phyloP scores from a whole-genome alignment of 2,888 invertebrate species.

The Adelognathus sp. region DNA sequence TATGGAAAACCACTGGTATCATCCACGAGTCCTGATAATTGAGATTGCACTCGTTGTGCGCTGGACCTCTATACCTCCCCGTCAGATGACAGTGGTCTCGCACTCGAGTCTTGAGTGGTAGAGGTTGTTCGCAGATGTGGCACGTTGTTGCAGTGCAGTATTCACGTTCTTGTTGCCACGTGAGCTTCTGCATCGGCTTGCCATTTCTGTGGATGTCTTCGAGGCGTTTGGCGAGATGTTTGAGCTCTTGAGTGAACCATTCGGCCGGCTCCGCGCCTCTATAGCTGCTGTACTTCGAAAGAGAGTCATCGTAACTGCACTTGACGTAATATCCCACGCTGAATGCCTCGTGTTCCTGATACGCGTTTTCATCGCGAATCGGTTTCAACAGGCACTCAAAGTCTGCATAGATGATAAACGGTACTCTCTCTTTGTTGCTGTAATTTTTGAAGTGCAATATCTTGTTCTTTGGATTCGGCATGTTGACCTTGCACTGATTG shows the following conservation, averaged over 20 bases:
- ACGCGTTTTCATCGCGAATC: not conserved
- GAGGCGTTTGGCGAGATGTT: slow-evolving; percentile 2
- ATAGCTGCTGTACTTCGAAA: slow-evolving; percentile 32
- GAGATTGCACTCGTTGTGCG: too few species aligned
- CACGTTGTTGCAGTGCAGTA: slow-evolving; percentile 35
- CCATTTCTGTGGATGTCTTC: not conserved
- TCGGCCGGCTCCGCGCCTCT: slow-evolving; percentile 17
- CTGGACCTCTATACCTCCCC: too few species aligned
- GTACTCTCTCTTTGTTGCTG: slow-evolving; percentile 42
- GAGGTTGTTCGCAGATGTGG: slow-evolving; percentile 57
- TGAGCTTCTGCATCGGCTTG: slow-evolving; percentile 33
- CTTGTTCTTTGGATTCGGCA: slow-evolving; percentile 35
- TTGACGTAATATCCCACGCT: too few species aligned
- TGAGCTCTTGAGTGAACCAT: slow-evolving; percentile 14
- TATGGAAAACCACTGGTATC: too few species aligned
- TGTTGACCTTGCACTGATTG: slow-evolving; percentile 8
- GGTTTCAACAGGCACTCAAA: too few species aligned
- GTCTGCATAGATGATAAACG: slow-evolving; percentile 53
- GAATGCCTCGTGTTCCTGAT: slow-evolving; percentile 47
- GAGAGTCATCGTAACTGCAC: too few species aligned
- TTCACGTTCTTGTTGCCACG: slow-evolving; percentile 25
- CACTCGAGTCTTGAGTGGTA: slow-evolving; percentile 26
- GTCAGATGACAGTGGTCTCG: too few species aligned
- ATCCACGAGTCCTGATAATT: too few species aligned
- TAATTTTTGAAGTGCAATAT: slow-evolving; percentile 51